A percentile compares a stretch with the other conserved stretches of the same genome.
phyloP scores from a whole-genome alignment of 2,113 vertebrate genomes.

The Carassius gibelio region DNA sequence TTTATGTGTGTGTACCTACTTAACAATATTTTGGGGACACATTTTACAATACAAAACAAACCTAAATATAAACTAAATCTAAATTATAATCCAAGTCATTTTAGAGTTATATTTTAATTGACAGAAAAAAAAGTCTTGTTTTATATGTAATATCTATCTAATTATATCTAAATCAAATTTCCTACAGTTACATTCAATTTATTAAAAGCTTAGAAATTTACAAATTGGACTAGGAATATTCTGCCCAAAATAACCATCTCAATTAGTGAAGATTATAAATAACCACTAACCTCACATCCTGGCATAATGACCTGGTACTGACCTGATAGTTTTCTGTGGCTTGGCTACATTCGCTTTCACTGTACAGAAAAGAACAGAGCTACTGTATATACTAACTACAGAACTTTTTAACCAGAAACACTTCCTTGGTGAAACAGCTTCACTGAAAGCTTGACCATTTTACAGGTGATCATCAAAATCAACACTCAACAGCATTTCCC shows the following conservation, averaged over 20 bases:
- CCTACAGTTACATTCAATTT: neutral
- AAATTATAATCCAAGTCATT: neutral
- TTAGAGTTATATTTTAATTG: neutral
- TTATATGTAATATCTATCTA: neutral
- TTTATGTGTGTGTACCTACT: too few species aligned
- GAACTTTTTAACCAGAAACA: neutral
- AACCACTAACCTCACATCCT: neutral
- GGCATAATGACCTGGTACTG: neutral
- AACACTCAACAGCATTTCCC: neutral
- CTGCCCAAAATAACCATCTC: neutral
- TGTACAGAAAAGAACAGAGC: neutral
- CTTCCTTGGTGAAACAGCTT: neutral
- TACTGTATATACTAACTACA: neutral
- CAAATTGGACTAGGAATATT: neutral
- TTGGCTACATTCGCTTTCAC: neutral
- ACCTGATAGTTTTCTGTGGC: neutral
- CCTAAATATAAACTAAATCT: neutral
- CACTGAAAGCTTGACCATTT: neutral
- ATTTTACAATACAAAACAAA: too few species aligned
- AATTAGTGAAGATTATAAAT: neutral
- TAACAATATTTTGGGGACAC: too few species aligned
- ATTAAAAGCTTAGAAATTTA: too few species aligned
- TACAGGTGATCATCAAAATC: neutral
- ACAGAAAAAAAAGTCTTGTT: neutral
- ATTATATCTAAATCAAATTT: neutral